Evolutionary conservation across 1,140 invertebrate genomes (phyloP).

Genomic region (Drosophila suzukii): DNA sequence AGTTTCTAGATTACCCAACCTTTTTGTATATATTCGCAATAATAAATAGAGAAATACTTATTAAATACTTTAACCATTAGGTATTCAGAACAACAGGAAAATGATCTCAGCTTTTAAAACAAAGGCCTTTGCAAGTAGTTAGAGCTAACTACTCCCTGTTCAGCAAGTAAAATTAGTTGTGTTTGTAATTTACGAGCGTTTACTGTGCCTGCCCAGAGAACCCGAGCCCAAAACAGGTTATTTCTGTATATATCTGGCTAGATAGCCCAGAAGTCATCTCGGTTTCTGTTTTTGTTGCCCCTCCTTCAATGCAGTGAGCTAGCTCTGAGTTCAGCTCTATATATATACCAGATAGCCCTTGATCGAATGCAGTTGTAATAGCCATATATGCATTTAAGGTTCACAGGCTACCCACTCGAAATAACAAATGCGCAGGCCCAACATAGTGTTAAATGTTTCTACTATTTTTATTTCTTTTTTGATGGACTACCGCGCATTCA

Average conservation of each 20-base stretch:
- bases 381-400: conserved; percentile 12
- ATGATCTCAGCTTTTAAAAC: conserved; percentile 6
- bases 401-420: conserved; percentile 17
- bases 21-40: too few relatives aligned
- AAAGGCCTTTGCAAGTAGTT: not conserved
- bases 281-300: conserved; percentile 8
- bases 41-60: too few relatives aligned
- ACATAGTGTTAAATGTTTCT: conserved; percentile 25
- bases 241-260: conserved; percentile 37
- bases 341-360: not conserved
- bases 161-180: conserved; percentile 20
- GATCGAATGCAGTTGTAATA: conserved; percentile 23
- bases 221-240: conserved; percentile 42
- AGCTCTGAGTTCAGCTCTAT: conserved; percentile 28
- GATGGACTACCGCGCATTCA: conserved; percentile 29
- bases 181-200: conserved; percentile 46
- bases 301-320: conserved; percentile 14
- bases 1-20: too few relatives aligned
- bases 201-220: conserved; percentile 22
- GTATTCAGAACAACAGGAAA: not conserved
- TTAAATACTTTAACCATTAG: not conserved
- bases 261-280: conserved; percentile 12
- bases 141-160: not conserved
- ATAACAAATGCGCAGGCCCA: conserved; percentile 39
- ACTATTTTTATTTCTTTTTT: conserved; percentile 24